phyloP scores from a whole-genome alignment of 2,888 invertebrate species.

The Drosophila melanocephala region DNA sequence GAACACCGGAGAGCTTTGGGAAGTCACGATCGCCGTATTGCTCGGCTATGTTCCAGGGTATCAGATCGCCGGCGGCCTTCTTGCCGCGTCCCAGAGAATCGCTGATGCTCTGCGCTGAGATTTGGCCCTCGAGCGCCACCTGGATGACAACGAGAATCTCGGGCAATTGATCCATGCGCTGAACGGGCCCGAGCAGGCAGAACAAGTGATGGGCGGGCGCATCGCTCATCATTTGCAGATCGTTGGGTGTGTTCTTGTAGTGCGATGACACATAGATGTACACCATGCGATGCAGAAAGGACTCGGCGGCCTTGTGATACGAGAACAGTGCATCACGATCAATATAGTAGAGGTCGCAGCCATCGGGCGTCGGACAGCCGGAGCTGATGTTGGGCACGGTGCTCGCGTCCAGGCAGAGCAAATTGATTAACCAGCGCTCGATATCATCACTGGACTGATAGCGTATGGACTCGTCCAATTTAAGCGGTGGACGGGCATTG shows the following conservation, averaged over 20 bases:
- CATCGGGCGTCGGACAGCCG: slow-evolving; percentile 95
- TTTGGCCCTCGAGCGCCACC: slow-evolving; percentile 91
- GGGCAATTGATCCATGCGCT: slow-evolving; percentile 91
- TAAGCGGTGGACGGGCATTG: slow-evolving; percentile 87
- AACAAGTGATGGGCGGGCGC: slow-evolving; percentile 99
- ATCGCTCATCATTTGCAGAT: slow-evolving; percentile 98
- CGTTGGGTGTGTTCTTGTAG: slow-evolving; percentile 99
- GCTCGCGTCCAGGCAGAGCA: slow-evolving; percentile 96
- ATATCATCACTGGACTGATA: slow-evolving; percentile 94
- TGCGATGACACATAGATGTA: slow-evolving; percentile 98
- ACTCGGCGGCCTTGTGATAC: slow-evolving; percentile 96
- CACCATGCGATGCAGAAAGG: slow-evolving; percentile 96
- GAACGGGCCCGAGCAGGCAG: slow-evolving; percentile 95
- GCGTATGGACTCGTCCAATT: slow-evolving; percentile 97
- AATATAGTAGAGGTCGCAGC: slow-evolving; percentile 95
- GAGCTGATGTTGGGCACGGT: slow-evolving; percentile 88
- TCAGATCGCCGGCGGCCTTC: slow-evolving; percentile 97
- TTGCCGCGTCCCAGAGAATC: slow-evolving; percentile 94
- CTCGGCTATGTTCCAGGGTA: slow-evolving; percentile 99
- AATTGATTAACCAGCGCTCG: slow-evolving; percentile 95
- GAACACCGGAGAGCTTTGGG: slow-evolving; percentile 94
- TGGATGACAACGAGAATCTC: slow-evolving; percentile 98
- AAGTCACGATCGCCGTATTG: slow-evolving; percentile 98
- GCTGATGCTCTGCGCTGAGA: slow-evolving; percentile 89
- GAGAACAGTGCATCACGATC: slow-evolving; percentile 98